Conservation (phyloP, 2,113 vertebrate species). For the Gambusia affinis region DNA sequence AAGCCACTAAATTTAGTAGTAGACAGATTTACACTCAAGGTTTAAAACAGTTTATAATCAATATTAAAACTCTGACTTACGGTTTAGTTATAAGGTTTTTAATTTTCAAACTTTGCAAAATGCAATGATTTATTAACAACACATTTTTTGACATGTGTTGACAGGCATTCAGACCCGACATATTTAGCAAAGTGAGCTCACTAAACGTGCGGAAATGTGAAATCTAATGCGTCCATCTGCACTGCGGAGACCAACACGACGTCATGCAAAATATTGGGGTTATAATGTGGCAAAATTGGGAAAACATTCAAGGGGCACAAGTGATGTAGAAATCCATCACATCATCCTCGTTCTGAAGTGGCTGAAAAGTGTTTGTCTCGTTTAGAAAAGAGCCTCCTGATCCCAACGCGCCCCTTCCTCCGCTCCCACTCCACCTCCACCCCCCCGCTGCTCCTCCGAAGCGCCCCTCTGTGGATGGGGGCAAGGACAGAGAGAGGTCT, state of each 20-base stretch:
- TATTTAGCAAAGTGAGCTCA: background rate
- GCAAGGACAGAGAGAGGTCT: conserved; percentile 73
- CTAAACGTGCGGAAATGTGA: background rate
- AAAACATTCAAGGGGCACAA: background rate
- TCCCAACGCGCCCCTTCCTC: conserved; percentile 75
- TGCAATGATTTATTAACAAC: no score
- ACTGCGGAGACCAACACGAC: no score
- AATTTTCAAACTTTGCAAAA: background rate
- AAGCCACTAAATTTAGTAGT: background rate
- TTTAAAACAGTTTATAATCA: no score
- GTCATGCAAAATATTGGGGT: background rate
- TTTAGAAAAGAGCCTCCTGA: conserved; percentile 78
- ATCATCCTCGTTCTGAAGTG: conserved; percentile 14
- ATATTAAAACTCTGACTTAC: background rate
- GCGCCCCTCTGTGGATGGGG: conserved; percentile 55
- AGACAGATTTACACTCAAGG: background rate
- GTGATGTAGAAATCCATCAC: background rate
- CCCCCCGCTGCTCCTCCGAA: conserved; percentile 67
- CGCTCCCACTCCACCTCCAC: conserved; percentile 77
- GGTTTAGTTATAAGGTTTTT: background rate
- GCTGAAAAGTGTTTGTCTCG: conserved; percentile 44
- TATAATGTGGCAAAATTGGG: background rate
- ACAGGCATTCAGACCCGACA: background rate
- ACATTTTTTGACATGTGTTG: no score
- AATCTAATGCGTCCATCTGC: background rate